Evolutionary conservation across 2,797 vertebrate genomes (phyloP).

Genomic region (Bucorvus abyssinicus): DNA sequence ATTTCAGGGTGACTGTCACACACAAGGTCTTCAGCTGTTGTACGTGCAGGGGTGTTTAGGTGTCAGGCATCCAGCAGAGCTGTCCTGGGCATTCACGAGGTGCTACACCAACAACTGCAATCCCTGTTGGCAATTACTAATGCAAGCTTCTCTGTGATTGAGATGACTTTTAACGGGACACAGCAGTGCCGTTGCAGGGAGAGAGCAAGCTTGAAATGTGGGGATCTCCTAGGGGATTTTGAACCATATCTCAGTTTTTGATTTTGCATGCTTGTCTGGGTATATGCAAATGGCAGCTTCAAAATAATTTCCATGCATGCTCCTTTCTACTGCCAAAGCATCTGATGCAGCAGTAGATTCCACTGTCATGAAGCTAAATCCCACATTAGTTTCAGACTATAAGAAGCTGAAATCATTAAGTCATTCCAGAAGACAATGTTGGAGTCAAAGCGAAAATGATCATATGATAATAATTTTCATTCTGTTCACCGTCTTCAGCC

Average conservation of each 20-base stretch:
- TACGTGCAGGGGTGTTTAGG: neutral
- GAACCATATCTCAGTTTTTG: constrained; percentile 21
- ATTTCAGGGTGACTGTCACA: neutral
- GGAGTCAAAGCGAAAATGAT: neutral
- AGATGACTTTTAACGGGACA: neutral
- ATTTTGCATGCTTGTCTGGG: constrained; percentile 5
- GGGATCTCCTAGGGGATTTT: neutral
- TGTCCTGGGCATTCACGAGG: accelerated
- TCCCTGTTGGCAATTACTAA: neutral
- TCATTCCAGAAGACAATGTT: neutral
- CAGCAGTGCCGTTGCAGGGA: neutral
- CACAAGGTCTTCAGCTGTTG: neutral
- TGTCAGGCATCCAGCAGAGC: neutral
- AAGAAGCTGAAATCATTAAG: constrained; percentile 4
- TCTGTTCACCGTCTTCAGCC: neutral
- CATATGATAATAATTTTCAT: neutral
- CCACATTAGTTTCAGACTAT: neutral
- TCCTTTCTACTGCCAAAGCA: neutral
- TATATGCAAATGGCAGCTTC: constrained; percentile 19
- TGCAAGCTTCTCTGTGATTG: neutral
- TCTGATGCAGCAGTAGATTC: neutral
- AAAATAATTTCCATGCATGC: neutral
- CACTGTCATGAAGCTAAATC: neutral
- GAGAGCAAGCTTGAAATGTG: neutral
- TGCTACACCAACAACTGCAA: neutral